Evolutionary conservation across 2,113 vertebrate genomes (phyloP).

Genomic region (Danionella cerebrum): DNA sequence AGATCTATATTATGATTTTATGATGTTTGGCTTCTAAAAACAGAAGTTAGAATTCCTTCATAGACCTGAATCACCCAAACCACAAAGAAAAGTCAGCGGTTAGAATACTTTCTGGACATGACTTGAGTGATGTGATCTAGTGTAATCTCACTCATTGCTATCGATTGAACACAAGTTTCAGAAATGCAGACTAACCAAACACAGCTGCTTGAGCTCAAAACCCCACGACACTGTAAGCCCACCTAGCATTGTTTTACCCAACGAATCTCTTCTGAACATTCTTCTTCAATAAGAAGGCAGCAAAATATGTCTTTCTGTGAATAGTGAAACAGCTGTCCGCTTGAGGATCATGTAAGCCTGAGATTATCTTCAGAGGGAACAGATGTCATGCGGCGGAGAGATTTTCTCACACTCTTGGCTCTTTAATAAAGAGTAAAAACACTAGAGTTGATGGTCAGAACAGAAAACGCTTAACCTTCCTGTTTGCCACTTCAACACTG

Average conservation of each 20-base stretch:
- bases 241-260: neutral
- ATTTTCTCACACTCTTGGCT: constrained; percentile 3
- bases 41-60: too few species aligned
- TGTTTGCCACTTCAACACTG: neutral
- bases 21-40: too few species aligned
- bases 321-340: constrained; percentile 11
- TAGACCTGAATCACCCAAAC: too few species aligned
- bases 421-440: neutral
- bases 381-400: neutral
- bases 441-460: neutral
- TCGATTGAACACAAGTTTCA: neutral
- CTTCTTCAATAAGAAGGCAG: neutral
- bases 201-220: neutral
- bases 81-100: too few species aligned
- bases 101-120: too few species aligned
- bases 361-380: constrained; percentile 23
- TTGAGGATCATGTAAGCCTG: neutral
- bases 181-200: neutral
- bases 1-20: too few species aligned
- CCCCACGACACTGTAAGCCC: neutral
- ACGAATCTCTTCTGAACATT: neutral
- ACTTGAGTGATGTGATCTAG: too few species aligned
- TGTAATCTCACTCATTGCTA: too few species aligned
- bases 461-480: neutral
- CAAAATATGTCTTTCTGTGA: constrained; percentile 1